A percentile compares a stretch with the other conserved stretches of the same genome.
phyloP scores from a whole-genome alignment of 2,888 invertebrate genomes.

The Melipona beecheii region DNA sequence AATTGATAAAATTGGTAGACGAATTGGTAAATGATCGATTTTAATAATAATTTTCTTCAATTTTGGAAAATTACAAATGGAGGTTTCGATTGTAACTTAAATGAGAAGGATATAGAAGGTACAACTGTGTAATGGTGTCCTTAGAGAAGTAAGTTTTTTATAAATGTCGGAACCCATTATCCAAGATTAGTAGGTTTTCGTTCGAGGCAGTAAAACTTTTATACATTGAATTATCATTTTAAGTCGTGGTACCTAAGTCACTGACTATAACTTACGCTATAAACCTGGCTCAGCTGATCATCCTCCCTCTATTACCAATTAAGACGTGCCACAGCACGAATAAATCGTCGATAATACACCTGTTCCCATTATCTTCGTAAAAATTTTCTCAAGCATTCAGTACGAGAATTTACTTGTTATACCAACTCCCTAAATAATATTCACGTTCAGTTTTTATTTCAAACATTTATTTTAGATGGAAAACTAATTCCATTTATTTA shows the following conservation, averaged over 20 bases:
- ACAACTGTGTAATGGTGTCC: background rate
- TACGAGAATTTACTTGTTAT: background rate
- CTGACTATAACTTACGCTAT: conserved; percentile 30
- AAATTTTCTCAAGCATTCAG: background rate
- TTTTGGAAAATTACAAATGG: background rate
- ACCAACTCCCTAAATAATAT: background rate
- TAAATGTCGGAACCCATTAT: conserved; percentile 8
- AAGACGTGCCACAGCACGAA: background rate
- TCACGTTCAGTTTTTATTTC: background rate
- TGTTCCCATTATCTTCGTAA: conserved; percentile 13
- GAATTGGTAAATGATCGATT: background rate
- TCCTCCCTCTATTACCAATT: conserved; percentile 11
- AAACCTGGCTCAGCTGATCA: conserved; percentile 18
- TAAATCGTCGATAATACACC: conserved; percentile 19
- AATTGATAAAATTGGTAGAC: too few relatives aligned
- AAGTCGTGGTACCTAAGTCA: conserved; percentile 13
- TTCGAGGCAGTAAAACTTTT: conserved; percentile 19
- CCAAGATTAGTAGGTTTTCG: conserved; percentile 20
- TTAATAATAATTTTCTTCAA: background rate
- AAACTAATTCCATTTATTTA: background rate
- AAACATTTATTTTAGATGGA: background rate
- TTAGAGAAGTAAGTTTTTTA: conserved; percentile 15
- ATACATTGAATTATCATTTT: conserved; percentile 22
- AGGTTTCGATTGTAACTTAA: background rate
- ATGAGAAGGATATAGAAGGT: background rate